phyloP scores from a whole-genome alignment of 2,888 invertebrate species.

The Drosophila nr. perissopoda region DNA sequence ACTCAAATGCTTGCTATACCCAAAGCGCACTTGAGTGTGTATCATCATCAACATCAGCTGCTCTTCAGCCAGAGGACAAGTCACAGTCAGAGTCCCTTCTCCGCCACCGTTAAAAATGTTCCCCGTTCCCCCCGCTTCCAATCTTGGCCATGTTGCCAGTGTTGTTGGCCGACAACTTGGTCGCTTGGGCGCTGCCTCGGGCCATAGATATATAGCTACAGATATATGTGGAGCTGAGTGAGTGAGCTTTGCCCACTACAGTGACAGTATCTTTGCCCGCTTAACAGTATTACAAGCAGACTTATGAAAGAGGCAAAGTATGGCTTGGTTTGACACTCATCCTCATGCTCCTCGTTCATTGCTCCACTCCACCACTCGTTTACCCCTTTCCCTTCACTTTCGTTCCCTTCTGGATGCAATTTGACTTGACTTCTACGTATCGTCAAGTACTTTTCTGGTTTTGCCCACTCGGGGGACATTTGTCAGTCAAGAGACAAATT shows the following conservation, averaged over 20 bases:
- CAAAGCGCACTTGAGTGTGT: slow-evolving; percentile 80
- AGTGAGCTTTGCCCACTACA: slow-evolving; percentile 64
- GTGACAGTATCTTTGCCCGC: slow-evolving; percentile 81
- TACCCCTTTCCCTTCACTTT: slow-evolving; percentile 2
- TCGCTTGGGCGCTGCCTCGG: slow-evolving; percentile 43
- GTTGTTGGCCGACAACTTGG: slow-evolving; percentile 26
- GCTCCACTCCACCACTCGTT: neutral
- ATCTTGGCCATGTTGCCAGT: neutral
- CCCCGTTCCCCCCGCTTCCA: neutral
- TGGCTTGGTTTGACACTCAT: slow-evolving; percentile 8
- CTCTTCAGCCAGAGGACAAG: slow-evolving; percentile 69
- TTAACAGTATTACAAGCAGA: slow-evolving; percentile 83
- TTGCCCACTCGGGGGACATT: slow-evolving; percentile 83
- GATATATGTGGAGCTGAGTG: slow-evolving; percentile 51
- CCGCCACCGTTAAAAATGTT: slow-evolving; percentile 45
- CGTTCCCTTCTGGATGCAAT: slow-evolving; percentile 58
- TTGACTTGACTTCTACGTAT: slow-evolving; percentile 83
- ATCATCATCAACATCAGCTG: slow-evolving; percentile 81
- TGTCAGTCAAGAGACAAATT: slow-evolving; percentile 84
- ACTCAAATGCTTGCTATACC: slow-evolving; percentile 73
- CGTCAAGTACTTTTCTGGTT: slow-evolving; percentile 82
- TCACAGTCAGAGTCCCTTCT: slow-evolving; percentile 33
- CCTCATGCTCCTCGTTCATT: neutral
- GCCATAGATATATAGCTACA: slow-evolving; percentile 71
- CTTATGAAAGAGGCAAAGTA: slow-evolving; percentile 67